A percentile compares a stretch with the other conserved stretches of the same genome.
Evolutionary conservation across 2,113 vertebrate species (phyloP).

Genomic region (Oreochromis spilurus): DNA sequence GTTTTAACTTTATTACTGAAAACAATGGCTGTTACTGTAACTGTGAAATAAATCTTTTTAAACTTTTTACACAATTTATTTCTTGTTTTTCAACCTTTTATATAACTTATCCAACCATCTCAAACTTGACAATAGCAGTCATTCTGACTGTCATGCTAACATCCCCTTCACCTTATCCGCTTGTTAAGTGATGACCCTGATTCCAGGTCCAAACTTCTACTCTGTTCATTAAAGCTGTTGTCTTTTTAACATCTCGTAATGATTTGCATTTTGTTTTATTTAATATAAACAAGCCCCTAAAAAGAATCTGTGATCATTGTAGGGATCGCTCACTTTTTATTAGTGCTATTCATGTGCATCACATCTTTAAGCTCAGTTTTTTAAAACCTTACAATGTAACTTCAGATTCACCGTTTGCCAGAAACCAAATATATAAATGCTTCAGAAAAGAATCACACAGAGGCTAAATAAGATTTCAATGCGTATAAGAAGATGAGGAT

Average conservation of each 20-base stretch:
- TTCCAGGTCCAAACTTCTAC: neutral
- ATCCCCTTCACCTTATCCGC: neutral
- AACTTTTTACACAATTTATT: neutral
- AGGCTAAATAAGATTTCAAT: neutral
- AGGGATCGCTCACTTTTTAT: neutral
- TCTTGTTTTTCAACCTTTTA: neutral
- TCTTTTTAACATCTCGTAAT: neutral
- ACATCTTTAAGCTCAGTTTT: neutral
- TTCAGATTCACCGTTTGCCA: neutral
- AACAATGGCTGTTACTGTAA: neutral
- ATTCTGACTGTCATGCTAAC: neutral
- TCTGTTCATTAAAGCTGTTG: neutral
- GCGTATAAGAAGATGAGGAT: neutral
- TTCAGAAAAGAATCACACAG: neutral
- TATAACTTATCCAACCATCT: conserved; percentile 14
- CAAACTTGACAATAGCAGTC: neutral
- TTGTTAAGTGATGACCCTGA: neutral
- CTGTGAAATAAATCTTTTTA: neutral
- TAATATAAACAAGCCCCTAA: neutral
- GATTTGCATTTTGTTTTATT: neutral
- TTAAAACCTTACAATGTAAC: neutral
- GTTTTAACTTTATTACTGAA: neutral
- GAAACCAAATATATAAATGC: neutral
- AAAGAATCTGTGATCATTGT: neutral
- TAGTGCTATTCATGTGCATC: neutral